Percentiles rank a stretch among this genome's conserved stretches.
phyloP scores from a whole-genome alignment of 2,888 invertebrate genomes.

The Xestia rhomboidea region DNA sequence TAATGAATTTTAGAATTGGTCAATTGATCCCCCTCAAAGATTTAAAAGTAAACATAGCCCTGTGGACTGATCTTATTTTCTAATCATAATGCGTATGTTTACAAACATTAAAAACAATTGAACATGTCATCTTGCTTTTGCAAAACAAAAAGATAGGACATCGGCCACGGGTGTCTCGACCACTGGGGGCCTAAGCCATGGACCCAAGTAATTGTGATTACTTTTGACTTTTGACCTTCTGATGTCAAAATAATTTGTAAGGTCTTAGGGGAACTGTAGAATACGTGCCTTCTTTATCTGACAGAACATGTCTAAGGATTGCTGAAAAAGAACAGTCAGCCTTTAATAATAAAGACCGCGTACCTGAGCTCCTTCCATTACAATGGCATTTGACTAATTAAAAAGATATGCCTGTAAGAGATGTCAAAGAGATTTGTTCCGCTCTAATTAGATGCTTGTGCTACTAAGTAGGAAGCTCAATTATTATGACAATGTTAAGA shows the following conservation, averaged over 20 bases:
- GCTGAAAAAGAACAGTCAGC: constrained; percentile 1
- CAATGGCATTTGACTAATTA: constrained; percentile 59
- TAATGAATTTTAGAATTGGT: too few species aligned
- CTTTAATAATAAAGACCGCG: not conserved
- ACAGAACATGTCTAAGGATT: too few species aligned
- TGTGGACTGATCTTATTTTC: too few species aligned
- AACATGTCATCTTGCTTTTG: too few species aligned
- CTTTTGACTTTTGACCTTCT: too few species aligned
- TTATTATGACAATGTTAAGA: constrained; percentile 42
- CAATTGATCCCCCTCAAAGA: too few species aligned
- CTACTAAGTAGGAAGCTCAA: constrained; percentile 47
- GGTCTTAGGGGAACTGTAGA: not conserved
- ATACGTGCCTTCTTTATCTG: not conserved
- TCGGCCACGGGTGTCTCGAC: too few species aligned
- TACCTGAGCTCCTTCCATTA: constrained; percentile 35
- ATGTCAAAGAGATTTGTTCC: constrained; percentile 65
- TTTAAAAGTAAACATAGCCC: too few species aligned
- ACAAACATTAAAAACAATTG: not conserved
- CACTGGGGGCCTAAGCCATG: too few species aligned
- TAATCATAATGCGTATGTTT: too few species aligned
- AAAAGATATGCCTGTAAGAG: constrained; percentile 53
- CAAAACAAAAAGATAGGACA: too few species aligned
- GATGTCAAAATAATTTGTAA: not conserved
- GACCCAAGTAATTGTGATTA: too few species aligned
- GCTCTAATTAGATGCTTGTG: constrained; percentile 57